Evolutionary conservation across 2,888 invertebrate genomes (phyloP).

Genomic region (Drosophila aldrichi): DNA sequence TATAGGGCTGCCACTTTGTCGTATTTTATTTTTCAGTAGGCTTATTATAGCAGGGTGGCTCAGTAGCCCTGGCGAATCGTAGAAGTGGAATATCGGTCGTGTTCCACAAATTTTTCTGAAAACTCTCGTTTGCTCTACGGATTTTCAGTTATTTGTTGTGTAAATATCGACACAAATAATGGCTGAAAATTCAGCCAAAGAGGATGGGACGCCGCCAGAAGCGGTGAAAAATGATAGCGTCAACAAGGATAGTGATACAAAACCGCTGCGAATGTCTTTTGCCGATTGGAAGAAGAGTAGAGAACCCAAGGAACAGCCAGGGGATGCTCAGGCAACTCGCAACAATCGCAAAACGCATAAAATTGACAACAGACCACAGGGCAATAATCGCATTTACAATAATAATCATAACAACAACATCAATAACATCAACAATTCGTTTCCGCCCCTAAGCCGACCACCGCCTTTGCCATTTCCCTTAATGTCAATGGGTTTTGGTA

Average conservation of each 20-base stretch:
- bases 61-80: conserved; percentile 35
- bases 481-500: conserved; percentile 56
- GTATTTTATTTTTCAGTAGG: background rate
- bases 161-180: conserved; percentile 34
- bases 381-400: conserved; percentile 24
- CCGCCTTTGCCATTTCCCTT: conserved; percentile 62
- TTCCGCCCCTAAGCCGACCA: conserved; percentile 53
- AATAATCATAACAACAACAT: conserved; percentile 44
- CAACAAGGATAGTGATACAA: conserved; percentile 17
- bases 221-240: conserved; percentile 1
- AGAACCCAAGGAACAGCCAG: conserved; percentile 42
- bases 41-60: conserved; percentile 11
- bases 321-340: conserved; percentile 14
- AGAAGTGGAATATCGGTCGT: conserved; percentile 29
- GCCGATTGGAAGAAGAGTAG: conserved; percentile 76
- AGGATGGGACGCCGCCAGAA: conserved; percentile 15
- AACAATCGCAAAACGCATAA: conserved; percentile 31
- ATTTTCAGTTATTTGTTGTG: conserved; percentile 16
- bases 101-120: conserved; percentile 31
- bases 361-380: conserved; percentile 29
- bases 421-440: conserved; percentile 31
- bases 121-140: conserved; percentile 6
- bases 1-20: background rate
- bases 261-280: conserved; percentile 64
- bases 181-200: conserved; percentile 52